These are phyloP conservation scores for Stomorhina lunata DNA, from an alignment of 2,888 invertebrate genomes.

Conservation along the genomic window DNA sequence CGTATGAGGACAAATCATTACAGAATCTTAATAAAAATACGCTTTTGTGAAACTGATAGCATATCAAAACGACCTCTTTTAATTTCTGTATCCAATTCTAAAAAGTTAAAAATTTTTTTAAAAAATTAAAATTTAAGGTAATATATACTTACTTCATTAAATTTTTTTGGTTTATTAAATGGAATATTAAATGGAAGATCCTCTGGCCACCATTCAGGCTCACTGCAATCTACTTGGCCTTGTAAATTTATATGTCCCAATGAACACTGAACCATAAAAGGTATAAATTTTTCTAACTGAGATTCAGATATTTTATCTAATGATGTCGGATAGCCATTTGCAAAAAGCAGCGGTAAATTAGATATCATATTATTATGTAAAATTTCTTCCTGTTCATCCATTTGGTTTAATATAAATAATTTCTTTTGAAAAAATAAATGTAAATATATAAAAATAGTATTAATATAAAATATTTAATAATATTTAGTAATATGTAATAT, in stretches of 20 bases:
- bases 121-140: not conserved
- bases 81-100: conserved; percentile 84
- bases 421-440: no score
- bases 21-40: conserved; percentile 86
- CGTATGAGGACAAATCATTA: conserved; percentile 84
- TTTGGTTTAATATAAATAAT: no score
- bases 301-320: conserved; percentile 83
- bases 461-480: no score
- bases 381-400: conserved; percentile 78
- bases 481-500: no score
- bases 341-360: conserved; percentile 86
- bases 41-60: conserved; percentile 87
- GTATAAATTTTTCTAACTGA: conserved; percentile 86
- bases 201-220: conserved; percentile 87
- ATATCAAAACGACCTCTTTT: conserved; percentile 84
- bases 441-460: no score
- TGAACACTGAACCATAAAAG: conserved; percentile 88
- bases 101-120: conserved; percentile 27
- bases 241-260: conserved; percentile 83
- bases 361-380: conserved; percentile 84
- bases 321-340: conserved; percentile 86
- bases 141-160: conserved; percentile 78
- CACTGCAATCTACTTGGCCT: conserved; percentile 78
- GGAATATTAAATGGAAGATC: conserved; percentile 85
- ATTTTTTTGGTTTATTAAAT: conserved; percentile 82